phyloP scores from a whole-genome alignment of 1,140 invertebrate species.

The Bradysia coprophila region DNA sequence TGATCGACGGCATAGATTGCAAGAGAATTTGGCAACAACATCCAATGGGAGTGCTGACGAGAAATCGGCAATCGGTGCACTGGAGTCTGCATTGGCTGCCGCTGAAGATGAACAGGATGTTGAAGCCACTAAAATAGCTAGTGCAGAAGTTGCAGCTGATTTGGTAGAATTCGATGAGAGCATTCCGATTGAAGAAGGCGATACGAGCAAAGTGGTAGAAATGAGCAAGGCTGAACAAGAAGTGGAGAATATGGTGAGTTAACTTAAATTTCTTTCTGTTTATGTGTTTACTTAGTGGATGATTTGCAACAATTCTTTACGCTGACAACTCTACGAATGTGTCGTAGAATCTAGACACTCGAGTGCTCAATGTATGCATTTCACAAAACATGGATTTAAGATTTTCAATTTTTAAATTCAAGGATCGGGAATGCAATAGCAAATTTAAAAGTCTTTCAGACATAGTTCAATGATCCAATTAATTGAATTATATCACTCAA shows the following conservation, averaged over 20 bases:
- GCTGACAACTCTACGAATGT: too few species aligned
- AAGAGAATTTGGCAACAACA: conserved; percentile 10
- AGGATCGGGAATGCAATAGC: too few species aligned
- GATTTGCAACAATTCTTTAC: too few species aligned
- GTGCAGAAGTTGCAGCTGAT: conserved; percentile 84
- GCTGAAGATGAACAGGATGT: conserved; percentile 93
- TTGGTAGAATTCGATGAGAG: conserved; percentile 93
- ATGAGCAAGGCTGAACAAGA: conserved; percentile 68
- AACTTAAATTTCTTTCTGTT: conserved; percentile 31
- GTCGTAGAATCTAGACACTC: too few species aligned
- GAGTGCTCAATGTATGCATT: not conserved
- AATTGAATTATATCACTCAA: conserved; percentile 24
- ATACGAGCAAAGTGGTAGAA: conserved; percentile 30
- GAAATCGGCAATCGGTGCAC: conserved; percentile 41
- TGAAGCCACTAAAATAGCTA: conserved; percentile 71
- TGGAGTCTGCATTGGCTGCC: conserved; percentile 70
- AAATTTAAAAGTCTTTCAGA: conserved; percentile 12
- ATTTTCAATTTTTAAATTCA: too few species aligned
- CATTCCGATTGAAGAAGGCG: conserved; percentile 69
- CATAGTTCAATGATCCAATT: conserved; percentile 14
- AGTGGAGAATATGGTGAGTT: conserved; percentile 61
- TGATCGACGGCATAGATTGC: conserved; percentile 21
- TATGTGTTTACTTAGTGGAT: not conserved
- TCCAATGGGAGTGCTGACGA: conserved; percentile 15
- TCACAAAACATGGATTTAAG: too few species aligned